Percentiles rank a stretch among this genome's conserved stretches.
Evolutionary conservation across 2,113 vertebrate species (phyloP).

Genomic region (Xenopus borealis): DNA sequence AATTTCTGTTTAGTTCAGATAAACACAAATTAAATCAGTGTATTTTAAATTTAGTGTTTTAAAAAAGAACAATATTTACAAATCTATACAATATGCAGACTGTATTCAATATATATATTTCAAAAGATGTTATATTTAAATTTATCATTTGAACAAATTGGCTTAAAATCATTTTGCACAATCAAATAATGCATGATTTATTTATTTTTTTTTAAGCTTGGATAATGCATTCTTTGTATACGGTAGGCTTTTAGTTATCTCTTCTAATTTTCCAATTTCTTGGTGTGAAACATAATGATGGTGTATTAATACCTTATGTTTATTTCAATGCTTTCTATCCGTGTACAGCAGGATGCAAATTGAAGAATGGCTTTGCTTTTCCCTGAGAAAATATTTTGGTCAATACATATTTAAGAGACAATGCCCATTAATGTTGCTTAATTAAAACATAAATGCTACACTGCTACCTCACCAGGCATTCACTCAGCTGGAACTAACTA

Average conservation of each 20-base stretch:
- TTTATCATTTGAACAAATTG: too few species aligned
- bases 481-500: constrained; percentile 81
- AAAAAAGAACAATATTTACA: too few species aligned
- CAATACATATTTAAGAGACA: constrained; percentile 61
- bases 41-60: too few species aligned
- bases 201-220: too few species aligned
- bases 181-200: too few species aligned
- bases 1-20: too few species aligned
- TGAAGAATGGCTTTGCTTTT: constrained; percentile 52
- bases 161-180: too few species aligned
- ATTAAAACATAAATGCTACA: constrained; percentile 77
- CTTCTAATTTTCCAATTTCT: constrained; percentile 3
- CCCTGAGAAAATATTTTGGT: constrained; percentile 58
- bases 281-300: constrained; percentile 20
- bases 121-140: too few species aligned
- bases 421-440: constrained; percentile 65
- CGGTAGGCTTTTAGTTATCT: not conserved
- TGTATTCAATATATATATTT: too few species aligned
- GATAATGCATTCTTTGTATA: too few species aligned
- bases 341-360: constrained; percentile 52
- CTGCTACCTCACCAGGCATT: constrained; percentile 71
- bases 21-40: too few species aligned
- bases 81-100: too few species aligned
- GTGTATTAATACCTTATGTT: constrained; percentile 26
- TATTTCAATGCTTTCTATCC: constrained; percentile 6